Percentiles rank a stretch among this genome's conserved stretches.
Evolutionary conservation across 2,797 vertebrate species (phyloP).

Genomic region (Melanotaenia parkinsoni): DNA sequence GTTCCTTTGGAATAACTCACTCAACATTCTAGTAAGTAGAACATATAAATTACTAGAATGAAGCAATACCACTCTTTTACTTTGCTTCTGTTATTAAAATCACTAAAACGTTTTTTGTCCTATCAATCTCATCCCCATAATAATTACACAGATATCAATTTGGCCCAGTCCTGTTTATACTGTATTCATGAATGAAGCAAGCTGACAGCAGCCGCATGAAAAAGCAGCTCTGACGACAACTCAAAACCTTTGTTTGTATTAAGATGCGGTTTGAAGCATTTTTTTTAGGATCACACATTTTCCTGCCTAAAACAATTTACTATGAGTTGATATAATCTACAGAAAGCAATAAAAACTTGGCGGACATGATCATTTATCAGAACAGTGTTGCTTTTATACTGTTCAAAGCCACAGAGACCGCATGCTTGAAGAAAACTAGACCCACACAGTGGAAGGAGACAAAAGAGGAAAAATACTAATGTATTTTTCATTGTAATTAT

Average conservation of each 20-base stretch:
- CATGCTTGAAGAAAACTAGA: constrained; percentile 50
- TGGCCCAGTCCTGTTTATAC: constrained; percentile 12
- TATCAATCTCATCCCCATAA: background rate
- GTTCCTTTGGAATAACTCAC: background rate
- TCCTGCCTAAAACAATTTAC: constrained; percentile 54
- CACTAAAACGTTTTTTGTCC: constrained; percentile 19
- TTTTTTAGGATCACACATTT: constrained; percentile 67
- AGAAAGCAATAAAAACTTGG: constrained; percentile 73
- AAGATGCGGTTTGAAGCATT: constrained; percentile 63
- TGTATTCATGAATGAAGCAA: constrained; percentile 21
- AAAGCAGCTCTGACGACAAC: constrained; percentile 32
- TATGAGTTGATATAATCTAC: constrained; percentile 69
- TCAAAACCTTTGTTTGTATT: constrained; percentile 54
- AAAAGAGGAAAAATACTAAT: background rate
- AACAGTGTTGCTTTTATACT: constrained; percentile 47
- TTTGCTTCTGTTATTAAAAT: background rate
- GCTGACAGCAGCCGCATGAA: constrained; percentile 28
- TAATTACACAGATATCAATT: constrained; percentile 31
- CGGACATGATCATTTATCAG: constrained; percentile 71
- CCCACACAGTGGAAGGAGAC: constrained; percentile 10
- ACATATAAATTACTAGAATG: background rate
- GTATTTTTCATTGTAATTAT: constrained; percentile 22
- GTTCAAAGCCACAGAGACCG: constrained; percentile 52
- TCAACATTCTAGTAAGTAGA: constrained; percentile 8
- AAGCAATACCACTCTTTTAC: background rate